Percentiles rank a stretch among this genome's conserved stretches.
phyloP scores from a whole-genome alignment of 2,113 vertebrate genomes.

The Zeus faber region DNA sequence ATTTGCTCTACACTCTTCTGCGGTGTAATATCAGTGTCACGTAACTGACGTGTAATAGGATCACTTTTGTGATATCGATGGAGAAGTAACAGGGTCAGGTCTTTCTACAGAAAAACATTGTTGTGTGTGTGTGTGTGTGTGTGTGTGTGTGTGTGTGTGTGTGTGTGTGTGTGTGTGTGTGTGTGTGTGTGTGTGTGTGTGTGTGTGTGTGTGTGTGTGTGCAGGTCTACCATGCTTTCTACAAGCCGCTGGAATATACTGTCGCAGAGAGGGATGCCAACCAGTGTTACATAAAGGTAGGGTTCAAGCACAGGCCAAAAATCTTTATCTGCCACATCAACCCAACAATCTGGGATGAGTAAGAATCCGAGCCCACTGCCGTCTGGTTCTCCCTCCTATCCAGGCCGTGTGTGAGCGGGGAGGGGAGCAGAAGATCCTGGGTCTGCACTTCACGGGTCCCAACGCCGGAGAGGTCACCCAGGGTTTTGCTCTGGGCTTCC shows the following conservation, averaged over 20 bases:
- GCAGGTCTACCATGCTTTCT: slow-evolving; percentile 93
- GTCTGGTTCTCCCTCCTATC: slow-evolving; percentile 4
- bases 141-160: too few species aligned
- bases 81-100: too few species aligned
- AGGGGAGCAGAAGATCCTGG: slow-evolving; percentile 82
- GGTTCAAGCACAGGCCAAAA: slow-evolving; percentile 4
- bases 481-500: slow-evolving; percentile 90
- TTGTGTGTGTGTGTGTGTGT: too few species aligned
- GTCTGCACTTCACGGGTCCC: slow-evolving; percentile 93
- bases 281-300: slow-evolving; percentile 95
- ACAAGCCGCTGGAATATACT: slow-evolving; percentile 92
- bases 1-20: too few species aligned
- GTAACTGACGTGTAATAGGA: too few species aligned
- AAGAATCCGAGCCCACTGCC: too few species aligned
- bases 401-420: slow-evolving; percentile 88
- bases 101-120: too few species aligned
- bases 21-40: too few species aligned
- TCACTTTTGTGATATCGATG: too few species aligned
- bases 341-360: too few species aligned
- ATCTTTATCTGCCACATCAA: too few species aligned
- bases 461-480: slow-evolving; percentile 93
- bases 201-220: slow-evolving; percentile 13
- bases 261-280: slow-evolving; percentile 82
- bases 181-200: slow-evolving; percentile 1
- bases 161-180: background rate